A percentile compares a stretch with the other conserved stretches of the same genome.
phyloP scores from a whole-genome alignment of 2,797 vertebrate genomes.

The Zenarchopterus dispar region DNA sequence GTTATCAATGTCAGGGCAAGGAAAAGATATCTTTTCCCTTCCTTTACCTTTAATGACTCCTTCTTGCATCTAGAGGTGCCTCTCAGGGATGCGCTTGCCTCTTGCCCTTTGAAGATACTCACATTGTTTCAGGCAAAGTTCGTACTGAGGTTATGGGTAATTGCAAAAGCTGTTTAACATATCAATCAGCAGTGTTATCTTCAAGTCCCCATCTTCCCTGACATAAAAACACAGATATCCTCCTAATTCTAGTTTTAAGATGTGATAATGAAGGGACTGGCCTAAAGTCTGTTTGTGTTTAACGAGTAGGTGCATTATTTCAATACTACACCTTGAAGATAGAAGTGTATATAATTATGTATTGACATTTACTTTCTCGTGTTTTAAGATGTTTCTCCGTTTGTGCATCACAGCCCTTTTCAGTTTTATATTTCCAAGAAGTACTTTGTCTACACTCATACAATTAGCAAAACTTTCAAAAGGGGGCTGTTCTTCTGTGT shows the following conservation, averaged over 20 bases:
- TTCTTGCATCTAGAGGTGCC: conserved; percentile 67
- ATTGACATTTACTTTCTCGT: conserved; percentile 32
- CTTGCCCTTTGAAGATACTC: conserved; percentile 76
- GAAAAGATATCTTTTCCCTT: conserved; percentile 47
- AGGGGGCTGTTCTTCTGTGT: conserved; percentile 26
- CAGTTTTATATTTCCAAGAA: conserved; percentile 44
- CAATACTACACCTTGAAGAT: conserved; percentile 20
- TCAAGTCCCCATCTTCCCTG: conserved; percentile 64
- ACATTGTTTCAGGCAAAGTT: conserved; percentile 80
- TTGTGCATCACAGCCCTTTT: conserved; percentile 42
- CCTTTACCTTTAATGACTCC: conserved; percentile 73
- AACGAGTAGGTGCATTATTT: conserved; percentile 16
- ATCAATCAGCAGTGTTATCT: conserved; percentile 78
- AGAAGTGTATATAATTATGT: conserved; percentile 12
- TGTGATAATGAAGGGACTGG: conserved; percentile 56
- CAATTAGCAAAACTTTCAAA: conserved; percentile 32
- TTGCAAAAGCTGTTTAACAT: conserved; percentile 81
- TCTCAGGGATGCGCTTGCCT: conserved; percentile 68
- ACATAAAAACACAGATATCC: conserved; percentile 73
- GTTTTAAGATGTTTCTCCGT: conserved; percentile 9
- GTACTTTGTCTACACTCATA: conserved; percentile 32
- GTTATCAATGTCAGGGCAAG: conserved; percentile 46
- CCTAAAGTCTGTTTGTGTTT: conserved; percentile 30
- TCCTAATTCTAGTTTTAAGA: conserved; percentile 69
- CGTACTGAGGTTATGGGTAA: conserved; percentile 78